Evolutionary conservation across 2,113 vertebrate genomes (phyloP).

Genomic region (Pangasianodon gigas): DNA sequence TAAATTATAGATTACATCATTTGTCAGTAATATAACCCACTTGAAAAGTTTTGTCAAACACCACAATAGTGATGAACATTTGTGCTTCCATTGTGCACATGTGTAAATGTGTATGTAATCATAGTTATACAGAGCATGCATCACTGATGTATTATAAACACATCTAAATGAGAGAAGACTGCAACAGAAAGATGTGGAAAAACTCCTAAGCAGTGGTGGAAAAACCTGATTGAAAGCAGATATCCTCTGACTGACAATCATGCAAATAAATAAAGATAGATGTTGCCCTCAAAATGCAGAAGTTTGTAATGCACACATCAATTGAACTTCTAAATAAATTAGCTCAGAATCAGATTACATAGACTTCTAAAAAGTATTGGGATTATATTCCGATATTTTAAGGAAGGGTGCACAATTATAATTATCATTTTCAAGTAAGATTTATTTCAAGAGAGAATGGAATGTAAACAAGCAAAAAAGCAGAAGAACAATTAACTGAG

Average conservation of each 20-base stretch:
- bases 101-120: slow-evolving; percentile 42
- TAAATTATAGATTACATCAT: not conserved
- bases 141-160: slow-evolving; percentile 37
- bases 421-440: not conserved
- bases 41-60: not conserved
- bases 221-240: slow-evolving; percentile 10
- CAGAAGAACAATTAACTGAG: not conserved
- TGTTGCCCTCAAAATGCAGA: not conserved
- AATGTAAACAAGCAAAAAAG: slow-evolving; percentile 11
- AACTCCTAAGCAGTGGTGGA: slow-evolving; percentile 6
- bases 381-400: not conserved
- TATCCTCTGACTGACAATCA: not conserved
- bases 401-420: not conserved
- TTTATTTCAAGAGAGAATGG: slow-evolving; percentile 7
- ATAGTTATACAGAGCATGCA: slow-evolving; percentile 14
- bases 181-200: slow-evolving; percentile 30
- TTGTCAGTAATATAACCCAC: not conserved
- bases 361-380: not conserved
- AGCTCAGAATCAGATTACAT: not conserved
- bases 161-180: slow-evolving; percentile 3
- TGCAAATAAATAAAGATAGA: not conserved
- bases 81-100: not conserved
- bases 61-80: not conserved
- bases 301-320: not conserved
- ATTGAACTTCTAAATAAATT: not conserved